Percentiles rank a stretch among this genome's conserved stretches.
Conservation (phyloP, 2,888 invertebrate species). For the Calameuta pallipes region DNA sequence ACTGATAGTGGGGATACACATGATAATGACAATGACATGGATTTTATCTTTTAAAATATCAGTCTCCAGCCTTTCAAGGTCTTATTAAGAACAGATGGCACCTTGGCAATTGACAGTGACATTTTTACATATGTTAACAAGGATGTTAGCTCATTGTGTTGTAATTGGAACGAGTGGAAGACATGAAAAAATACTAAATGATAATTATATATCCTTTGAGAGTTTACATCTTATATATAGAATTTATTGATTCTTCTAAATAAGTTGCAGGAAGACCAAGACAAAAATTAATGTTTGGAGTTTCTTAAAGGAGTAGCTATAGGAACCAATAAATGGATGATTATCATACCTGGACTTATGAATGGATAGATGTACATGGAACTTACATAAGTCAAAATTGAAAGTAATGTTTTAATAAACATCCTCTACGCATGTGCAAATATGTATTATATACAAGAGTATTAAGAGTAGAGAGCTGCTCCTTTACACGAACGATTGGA, state of each 20-base stretch:
- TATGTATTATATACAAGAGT: not conserved
- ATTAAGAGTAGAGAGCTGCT: not conserved
- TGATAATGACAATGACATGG: not conserved
- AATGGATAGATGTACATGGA: not conserved
- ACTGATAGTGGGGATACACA: not conserved
- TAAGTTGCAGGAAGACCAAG: not conserved
- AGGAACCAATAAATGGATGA: not conserved
- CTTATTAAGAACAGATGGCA: not conserved
- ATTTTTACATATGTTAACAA: not conserved
- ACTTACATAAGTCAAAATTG: not conserved
- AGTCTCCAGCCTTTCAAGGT: not conserved
- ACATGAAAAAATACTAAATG: not conserved
- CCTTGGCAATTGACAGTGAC: not conserved
- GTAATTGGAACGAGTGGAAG: not conserved
- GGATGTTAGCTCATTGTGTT: not conserved
- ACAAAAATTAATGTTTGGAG: not conserved
- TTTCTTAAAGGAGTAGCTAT: not conserved
- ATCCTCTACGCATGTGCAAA: not conserved
- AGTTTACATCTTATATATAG: not conserved
- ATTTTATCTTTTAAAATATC: not conserved
- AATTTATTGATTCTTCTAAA: not conserved
- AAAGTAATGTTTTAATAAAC: not conserved
- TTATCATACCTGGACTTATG: not conserved
- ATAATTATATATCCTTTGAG: not conserved
- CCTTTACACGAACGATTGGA: not conserved